phyloP scores from a whole-genome alignment of 2,888 invertebrate genomes.

The Macrophya alboannulata region DNA sequence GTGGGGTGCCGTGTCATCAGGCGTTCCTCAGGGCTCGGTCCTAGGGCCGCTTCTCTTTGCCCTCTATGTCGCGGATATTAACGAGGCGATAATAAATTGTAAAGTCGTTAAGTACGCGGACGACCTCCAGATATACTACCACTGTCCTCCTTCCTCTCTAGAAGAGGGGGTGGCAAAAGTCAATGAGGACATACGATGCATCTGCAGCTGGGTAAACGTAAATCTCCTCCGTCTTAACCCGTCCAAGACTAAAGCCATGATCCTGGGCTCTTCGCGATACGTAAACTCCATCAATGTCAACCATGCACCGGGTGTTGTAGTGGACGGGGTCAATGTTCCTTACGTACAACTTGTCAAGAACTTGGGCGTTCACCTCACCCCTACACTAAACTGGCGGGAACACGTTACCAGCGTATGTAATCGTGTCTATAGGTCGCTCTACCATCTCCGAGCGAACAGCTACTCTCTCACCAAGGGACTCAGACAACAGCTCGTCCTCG shows the following conservation, averaged over 20 bases:
- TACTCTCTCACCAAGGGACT: not conserved
- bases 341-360: not conserved
- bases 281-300: constrained; percentile 46
- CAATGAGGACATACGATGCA: not conserved
- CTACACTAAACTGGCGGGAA: constrained; percentile 29
- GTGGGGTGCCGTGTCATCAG: not conserved
- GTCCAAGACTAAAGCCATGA: constrained; percentile 20
- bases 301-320: not conserved
- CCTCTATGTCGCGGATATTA: not conserved
- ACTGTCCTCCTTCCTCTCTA: not conserved
- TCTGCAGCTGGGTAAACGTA: not conserved
- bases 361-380: not conserved
- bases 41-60: too few relatives aligned
- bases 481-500: not conserved
- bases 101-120: constrained; percentile 5
- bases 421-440: not conserved
- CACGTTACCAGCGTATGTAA: constrained; percentile 14
- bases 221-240: constrained; percentile 11
- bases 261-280: constrained; percentile 60
- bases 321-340: not conserved
- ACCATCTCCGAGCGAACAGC: constrained; percentile 3
- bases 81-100: not conserved
- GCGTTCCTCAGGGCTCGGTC: too few relatives aligned
- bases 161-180: not conserved
- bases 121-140: too few relatives aligned